Conservation (phyloP, 1,140 invertebrate genomes). For the Metaphire vulgaris region DNA sequence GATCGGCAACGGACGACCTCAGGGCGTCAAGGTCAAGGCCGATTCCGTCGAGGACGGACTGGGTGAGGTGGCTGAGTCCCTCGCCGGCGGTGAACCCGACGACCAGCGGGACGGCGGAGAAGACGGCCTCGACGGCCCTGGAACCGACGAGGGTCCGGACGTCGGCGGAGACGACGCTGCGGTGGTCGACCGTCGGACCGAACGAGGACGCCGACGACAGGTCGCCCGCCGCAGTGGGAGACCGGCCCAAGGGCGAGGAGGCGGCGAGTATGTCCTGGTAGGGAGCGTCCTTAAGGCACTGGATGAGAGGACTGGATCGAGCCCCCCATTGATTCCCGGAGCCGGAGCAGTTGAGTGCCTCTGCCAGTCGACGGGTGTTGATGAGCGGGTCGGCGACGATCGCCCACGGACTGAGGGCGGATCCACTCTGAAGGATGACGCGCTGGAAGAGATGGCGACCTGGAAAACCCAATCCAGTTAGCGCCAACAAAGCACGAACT, state of each 20-base stretch:
- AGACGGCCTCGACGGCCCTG: neutral
- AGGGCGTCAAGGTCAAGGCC: constrained; percentile 60
- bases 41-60: neutral
- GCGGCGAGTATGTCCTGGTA: neutral
- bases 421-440: constrained; percentile 88
- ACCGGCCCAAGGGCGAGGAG: too few relatives aligned
- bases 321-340: neutral
- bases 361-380: constrained; percentile 76
- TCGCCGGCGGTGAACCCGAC: constrained; percentile 16
- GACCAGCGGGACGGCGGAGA: constrained; percentile 3
- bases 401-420: constrained; percentile 86
- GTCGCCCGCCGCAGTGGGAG: too few relatives aligned
- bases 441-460: constrained; percentile 77
- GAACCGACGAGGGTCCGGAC: neutral
- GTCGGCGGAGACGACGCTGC: neutral
- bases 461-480: constrained; percentile 49
- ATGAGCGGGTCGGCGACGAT: constrained; percentile 76
- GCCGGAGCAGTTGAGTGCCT: constrained; percentile 35
- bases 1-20: constrained; percentile 83
- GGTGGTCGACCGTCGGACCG: constrained; percentile 55
- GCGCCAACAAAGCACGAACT: too few relatives aligned
- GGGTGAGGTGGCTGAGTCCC: constrained; percentile 1
- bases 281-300: neutral
- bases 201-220: constrained; percentile 59
- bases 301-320: neutral